These are phyloP conservation scores for Pomacea canaliculata DNA, from an alignment of 2,888 invertebrate genomes.

Conservation along the genomic window DNA sequence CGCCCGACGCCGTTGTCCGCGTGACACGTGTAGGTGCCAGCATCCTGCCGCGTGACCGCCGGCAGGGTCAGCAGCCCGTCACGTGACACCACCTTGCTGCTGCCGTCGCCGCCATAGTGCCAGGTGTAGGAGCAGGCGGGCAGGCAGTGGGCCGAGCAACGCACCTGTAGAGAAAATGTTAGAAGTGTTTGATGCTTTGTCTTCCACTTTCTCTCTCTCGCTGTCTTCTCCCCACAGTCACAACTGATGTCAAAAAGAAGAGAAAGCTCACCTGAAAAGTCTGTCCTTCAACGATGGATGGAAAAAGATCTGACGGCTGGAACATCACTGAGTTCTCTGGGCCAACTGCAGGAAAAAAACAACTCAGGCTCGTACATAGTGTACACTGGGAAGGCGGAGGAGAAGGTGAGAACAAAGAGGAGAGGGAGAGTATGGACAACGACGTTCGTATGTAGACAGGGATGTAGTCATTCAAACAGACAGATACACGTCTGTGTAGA, in stretches of 20 bases:
- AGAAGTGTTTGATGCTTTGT: neutral
- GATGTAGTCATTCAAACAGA: no score
- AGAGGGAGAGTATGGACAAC: no score
- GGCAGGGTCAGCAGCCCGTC: slow-evolving; percentile 14
- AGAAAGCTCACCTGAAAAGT: neutral
- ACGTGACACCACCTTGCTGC: slow-evolving; percentile 4
- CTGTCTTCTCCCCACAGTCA: no score
- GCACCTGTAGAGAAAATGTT: slow-evolving; percentile 1
- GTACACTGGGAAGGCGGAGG: no score
- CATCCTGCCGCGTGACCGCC: slow-evolving; percentile 13
- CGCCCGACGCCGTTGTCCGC: slow-evolving; percentile 29
- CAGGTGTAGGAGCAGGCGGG: slow-evolving; percentile 29
- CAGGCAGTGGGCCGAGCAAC: slow-evolving; percentile 20
- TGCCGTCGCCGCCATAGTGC: slow-evolving; percentile 18
- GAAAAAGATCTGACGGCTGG: slow-evolving; percentile 11
- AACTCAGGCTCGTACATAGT: neutral
- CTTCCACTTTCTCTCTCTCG: neutral
- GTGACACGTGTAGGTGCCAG: slow-evolving; percentile 30
- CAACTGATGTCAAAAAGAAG: no score
- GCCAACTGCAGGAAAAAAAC: slow-evolving; percentile 12
- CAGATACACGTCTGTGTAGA: no score
- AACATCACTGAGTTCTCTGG: slow-evolving; percentile 20
- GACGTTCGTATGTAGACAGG: no score
- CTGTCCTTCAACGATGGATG: slow-evolving; percentile 5
- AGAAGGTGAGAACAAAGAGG: no score